Conservation (phyloP, 2,888 invertebrate species). For the Drosophila anomalata region DNA sequence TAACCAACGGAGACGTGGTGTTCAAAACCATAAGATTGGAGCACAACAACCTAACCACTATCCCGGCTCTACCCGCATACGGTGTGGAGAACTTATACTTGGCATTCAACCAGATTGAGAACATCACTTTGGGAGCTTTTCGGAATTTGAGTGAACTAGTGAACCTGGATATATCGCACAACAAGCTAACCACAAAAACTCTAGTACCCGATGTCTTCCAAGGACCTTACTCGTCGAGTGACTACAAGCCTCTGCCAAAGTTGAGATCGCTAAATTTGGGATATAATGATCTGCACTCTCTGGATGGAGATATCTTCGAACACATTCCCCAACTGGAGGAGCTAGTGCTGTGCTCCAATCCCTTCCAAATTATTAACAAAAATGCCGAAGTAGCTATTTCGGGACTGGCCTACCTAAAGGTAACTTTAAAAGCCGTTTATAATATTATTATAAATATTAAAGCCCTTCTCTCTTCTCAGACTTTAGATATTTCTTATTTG, state of each 20-base stretch:
- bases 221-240: constrained; percentile 82
- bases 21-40: constrained; percentile 80
- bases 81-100: constrained; percentile 86
- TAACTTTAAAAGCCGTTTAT: constrained; percentile 74
- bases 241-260: constrained; percentile 73
- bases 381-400: constrained; percentile 88
- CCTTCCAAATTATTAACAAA: constrained; percentile 87
- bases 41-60: constrained; percentile 73
- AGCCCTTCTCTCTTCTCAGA: constrained; percentile 82
- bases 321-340: constrained; percentile 88
- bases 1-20: constrained; percentile 70
- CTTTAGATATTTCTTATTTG: constrained; percentile 89
- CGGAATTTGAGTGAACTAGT: constrained; percentile 86
- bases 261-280: constrained; percentile 85
- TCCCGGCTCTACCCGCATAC: constrained; percentile 85
- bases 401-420: constrained; percentile 87
- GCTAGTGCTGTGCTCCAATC: constrained; percentile 90
- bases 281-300: constrained; percentile 88
- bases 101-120: constrained; percentile 87
- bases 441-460: neutral
- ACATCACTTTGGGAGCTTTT: constrained; percentile 87
- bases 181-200: constrained; percentile 86
- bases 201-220: constrained; percentile 88
- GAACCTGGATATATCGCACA: constrained; percentile 89
- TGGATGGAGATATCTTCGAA: constrained; percentile 90